These are phyloP conservation scores for Proteles cristata DNA, from an alignment of 2,113 vertebrate genomes.

Conservation along the genomic window DNA sequence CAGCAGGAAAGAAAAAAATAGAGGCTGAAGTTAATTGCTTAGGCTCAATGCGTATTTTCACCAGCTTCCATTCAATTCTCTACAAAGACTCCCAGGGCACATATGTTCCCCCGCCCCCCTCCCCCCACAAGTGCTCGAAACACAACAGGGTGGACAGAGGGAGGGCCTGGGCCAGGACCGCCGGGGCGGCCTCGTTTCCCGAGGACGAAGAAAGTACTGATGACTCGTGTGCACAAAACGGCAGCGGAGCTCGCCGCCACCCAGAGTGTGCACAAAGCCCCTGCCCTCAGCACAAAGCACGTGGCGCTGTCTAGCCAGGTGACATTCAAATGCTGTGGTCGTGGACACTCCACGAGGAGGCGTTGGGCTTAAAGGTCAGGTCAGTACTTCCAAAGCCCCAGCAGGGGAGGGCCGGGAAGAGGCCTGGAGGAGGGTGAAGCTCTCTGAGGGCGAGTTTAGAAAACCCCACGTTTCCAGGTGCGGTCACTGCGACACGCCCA, in stretches of 20 bases:
- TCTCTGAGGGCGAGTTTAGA: neutral
- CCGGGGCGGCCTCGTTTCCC: neutral
- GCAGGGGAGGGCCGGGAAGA: neutral
- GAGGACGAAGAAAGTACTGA: too few species aligned
- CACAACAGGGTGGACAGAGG: accelerated
- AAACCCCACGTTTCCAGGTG: accelerated
- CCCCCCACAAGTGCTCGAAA: too few species aligned
- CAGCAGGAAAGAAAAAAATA: neutral
- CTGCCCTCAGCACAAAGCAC: neutral
- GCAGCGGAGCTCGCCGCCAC: accelerated
- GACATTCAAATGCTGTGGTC: neutral
- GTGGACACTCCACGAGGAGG: neutral
- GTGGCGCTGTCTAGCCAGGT: neutral
- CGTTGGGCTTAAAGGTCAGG: neutral
- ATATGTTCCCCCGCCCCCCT: too few species aligned
- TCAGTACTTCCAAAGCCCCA: accelerated
- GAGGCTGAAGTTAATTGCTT: neutral
- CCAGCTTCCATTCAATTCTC: accelerated
- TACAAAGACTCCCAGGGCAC: neutral
- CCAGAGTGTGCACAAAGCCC: too few species aligned
- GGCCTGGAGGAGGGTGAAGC: accelerated
- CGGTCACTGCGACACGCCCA: too few species aligned
- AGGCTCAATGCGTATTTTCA: accelerated
- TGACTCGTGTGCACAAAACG: accelerated
- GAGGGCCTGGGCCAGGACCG: accelerated